Evolutionary conservation across 2,113 vertebrate species (phyloP), one percentile per base, ranked within the genome.

Genomic region (Amia ocellicauda): DNA sequence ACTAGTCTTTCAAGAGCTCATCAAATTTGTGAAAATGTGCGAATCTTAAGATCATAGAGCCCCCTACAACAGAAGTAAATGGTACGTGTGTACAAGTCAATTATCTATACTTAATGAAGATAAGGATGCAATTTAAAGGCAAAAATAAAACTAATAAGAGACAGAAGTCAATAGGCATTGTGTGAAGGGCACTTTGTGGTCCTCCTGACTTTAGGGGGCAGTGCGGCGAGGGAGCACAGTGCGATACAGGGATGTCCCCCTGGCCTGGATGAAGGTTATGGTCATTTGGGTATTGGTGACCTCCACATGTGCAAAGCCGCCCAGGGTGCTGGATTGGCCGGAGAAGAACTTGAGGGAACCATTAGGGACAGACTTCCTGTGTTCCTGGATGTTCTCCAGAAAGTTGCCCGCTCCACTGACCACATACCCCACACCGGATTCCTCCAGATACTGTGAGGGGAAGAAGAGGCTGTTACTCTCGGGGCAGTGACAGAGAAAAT

Each of bases 361-460:
- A 2, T 62, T 74, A 57, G 94, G 94, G 55, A 94, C 91, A 0
- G 77, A 60, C 10, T 80, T 78, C 36, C 78, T 78, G 62, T 96
- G 93, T 1, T 74, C 76, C 8, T 67, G 63, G 0, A 91, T 90
- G 0, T 90, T 74, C 58, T 96, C 93, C 83, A 96, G 85, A 78
- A 96, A 96, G 81, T 95, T 96, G 8, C 94, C 94, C 0, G 94
- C 93, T 2, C 94, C 94, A 0, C 93, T 96, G 62, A 96, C 84
- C 24, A 96, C 79, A 0, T 93, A 93, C 62, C 93, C 94, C n/a
- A 94, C 73, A 0, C 78, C 88, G 0, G 79, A 80, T 0, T 88
- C 84, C 58, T 90, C 82, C 1, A 96, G 79, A 74, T 93, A 95
- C 94, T 96, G 78, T 2, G 17, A 41, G 3, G 1, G 29, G 54